These are phyloP conservation scores for Anomalospiza imberbis DNA, from an alignment of 2,797 vertebrate species.

Conservation along the genomic window DNA sequence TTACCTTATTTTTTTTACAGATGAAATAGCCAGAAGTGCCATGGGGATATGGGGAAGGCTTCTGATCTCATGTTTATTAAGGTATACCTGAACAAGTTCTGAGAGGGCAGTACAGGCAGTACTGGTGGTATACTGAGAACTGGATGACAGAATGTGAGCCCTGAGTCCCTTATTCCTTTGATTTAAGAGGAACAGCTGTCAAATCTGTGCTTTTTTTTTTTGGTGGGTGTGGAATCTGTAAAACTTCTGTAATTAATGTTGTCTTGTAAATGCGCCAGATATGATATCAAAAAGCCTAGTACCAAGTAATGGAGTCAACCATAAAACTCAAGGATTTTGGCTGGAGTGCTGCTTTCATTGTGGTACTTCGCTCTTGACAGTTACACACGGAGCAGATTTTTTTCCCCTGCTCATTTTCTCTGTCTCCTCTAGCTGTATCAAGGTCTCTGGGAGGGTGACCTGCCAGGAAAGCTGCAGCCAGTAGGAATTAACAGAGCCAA, in stretches of 20 bases:
- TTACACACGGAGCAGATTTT: not conserved
- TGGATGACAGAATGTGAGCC: not conserved
- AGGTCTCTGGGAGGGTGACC: not conserved
- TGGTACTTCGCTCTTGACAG: not conserved
- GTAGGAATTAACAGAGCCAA: not conserved
- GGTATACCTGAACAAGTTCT: not conserved
- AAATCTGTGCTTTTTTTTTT: not conserved
- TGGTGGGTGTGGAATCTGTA: not conserved
- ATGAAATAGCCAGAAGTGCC: not conserved
- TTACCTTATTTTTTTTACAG: not conserved
- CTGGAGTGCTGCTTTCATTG: not conserved
- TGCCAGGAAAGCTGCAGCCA: constrained; percentile 45
- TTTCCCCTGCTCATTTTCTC: not conserved
- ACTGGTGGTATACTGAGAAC: not conserved
- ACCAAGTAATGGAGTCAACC: not conserved
- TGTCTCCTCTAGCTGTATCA: not conserved
- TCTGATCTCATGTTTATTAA: not conserved
- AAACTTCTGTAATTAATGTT: not conserved
- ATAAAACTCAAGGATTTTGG: not conserved
- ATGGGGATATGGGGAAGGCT: not conserved
- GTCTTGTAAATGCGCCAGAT: not conserved
- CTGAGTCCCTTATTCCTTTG: not conserved
- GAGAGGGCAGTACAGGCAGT: not conserved
- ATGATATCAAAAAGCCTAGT: not conserved
- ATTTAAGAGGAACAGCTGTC: constrained; percentile 9